Base-by-base conservation (phyloP, 2,888 invertebrate species). In the Zaprionus bogoriensis region DNA sequence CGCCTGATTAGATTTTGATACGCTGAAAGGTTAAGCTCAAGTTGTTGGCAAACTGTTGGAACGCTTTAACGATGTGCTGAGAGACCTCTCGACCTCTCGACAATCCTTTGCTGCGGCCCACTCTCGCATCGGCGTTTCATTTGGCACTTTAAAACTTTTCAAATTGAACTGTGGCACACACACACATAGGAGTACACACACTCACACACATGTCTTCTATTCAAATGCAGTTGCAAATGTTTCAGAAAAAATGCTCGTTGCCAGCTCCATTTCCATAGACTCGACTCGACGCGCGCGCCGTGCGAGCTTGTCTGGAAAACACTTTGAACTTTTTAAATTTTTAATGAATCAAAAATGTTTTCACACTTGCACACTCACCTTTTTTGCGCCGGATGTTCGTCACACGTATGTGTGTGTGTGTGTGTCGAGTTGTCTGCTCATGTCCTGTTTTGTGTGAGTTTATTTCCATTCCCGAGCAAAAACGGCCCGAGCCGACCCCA, bases 261-360 rank as follows among this genome's bases (percentile, higher is more conserved):
- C n/a, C n/a, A n/a, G 53, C 54, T 39, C 54, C 57, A 63, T 47
- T 62, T 53, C 60, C 70, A 78, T 48, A 50, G 77, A 61, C 54
- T n/a, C n/a, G n/a, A n/a, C n/a, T n/a, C n/a, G 51, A 17, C 9
- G 32, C 44, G 38, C 28, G n/a, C 45, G 32, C 58, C 12, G 12
- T n/a, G 27, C 25, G 23, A 50, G 53, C 22, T 51, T 30, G 83
- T 77, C 84, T 83, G 83, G 9, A 77, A 87, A 89, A 89, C 89
- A 89, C 89, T 89, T 89, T 89, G 89, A 89, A 89, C 89, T 89
- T 88, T 88, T 87, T 89, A 87, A 89, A 89, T 89, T 89, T 89
- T 89, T 89, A 89, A 89, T 89, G 89, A 89, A 89, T 89, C 89
- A 88, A 89, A 89, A 89, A 84, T 77, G 87, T 87, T 87, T 87